Evolutionary conservation across 2,797 vertebrate species (phyloP), one percentile per base, ranked within the genome.

Genomic region (Prunella strophiata): DNA sequence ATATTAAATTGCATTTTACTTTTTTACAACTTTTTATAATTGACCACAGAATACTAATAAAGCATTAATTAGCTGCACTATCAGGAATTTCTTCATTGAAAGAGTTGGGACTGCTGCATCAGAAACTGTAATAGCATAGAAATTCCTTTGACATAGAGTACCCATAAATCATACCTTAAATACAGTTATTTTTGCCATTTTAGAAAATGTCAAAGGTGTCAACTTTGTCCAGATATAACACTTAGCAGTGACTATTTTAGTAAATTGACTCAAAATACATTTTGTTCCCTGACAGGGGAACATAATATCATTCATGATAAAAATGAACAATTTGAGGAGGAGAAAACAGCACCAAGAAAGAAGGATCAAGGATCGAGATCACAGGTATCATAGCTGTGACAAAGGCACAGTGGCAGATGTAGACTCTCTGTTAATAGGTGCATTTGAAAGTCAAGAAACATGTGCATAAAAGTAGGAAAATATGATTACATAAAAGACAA

Each of bases 161-260:
- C 95, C 94, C 97, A 98, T 98, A 98, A 98, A 98, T 98, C 98
- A 98, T 96, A 92, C 55, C 95, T 96, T 97, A 98, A 98, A 97
- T 97, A 98, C 95, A 96, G 97, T 94, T 97, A 97, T 97, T 98
- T 97, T 97, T 98, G 94, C 95, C 96, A 97, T 98, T 98, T 97
- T 97, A 97, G 94, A 97, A 98, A 98, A 98, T 98, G 98, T 98
- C 97, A 98, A 97, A 98, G 93, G 96, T 97, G 96, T 97, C 97
- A 98, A 96, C 94, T 96, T 97, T 97, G 96, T 94, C 97, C 97
- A 97, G 95, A 94, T 95, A 95, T 72, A 97, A 92, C 92, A 95
- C 96, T 98, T 98, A 98, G 96, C 88, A 93, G 91, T 79, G 95
- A 96, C 89, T 96, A 96, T 97, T 97, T 97, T 95, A 96, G 93